These are phyloP conservation scores for Ganaspis brasiliensis DNA, from an alignment of 2,888 invertebrate genomes.

Conservation along the genomic window DNA sequence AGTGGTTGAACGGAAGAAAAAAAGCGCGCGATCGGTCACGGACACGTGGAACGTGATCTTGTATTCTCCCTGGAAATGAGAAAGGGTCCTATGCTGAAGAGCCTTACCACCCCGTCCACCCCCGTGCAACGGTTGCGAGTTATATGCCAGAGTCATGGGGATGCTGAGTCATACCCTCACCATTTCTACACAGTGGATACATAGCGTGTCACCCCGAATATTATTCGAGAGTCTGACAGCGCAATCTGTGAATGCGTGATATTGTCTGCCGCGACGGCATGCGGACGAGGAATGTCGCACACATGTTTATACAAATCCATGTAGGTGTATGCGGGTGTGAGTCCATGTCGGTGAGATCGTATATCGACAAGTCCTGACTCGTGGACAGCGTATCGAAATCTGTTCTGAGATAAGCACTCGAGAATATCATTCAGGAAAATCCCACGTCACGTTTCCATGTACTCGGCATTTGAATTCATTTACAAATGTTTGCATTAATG, in stretches of 20 bases:
- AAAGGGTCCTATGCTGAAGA: conserved; percentile 52
- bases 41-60: conserved; percentile 67
- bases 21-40: conserved; percentile 72
- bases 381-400: conserved; percentile 27
- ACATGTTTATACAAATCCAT: conserved; percentile 52
- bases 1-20: conserved; percentile 47
- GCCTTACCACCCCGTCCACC: conserved; percentile 22
- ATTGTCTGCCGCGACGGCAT: conserved; percentile 65
- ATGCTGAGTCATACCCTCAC: conserved; percentile 74
- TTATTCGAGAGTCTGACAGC: conserved; percentile 76
- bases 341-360: conserved; percentile 8
- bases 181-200: conserved; percentile 65
- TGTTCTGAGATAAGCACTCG: conserved; percentile 11
- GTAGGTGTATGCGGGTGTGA: neutral
- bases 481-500: neutral
- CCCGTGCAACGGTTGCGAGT: conserved; percentile 26
- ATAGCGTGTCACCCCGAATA: conserved; percentile 74
- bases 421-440: conserved; percentile 35
- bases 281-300: conserved; percentile 62
- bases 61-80: conserved; percentile 56
- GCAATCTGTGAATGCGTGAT: conserved; percentile 78
- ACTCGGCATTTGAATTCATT: neutral
- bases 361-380: conserved; percentile 35
- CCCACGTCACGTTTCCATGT: conserved; percentile 9
- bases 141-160: conserved; percentile 59